Evolutionary conservation across 2,113 vertebrate species (phyloP).

Genomic region (Dryoscopus gambensis): DNA sequence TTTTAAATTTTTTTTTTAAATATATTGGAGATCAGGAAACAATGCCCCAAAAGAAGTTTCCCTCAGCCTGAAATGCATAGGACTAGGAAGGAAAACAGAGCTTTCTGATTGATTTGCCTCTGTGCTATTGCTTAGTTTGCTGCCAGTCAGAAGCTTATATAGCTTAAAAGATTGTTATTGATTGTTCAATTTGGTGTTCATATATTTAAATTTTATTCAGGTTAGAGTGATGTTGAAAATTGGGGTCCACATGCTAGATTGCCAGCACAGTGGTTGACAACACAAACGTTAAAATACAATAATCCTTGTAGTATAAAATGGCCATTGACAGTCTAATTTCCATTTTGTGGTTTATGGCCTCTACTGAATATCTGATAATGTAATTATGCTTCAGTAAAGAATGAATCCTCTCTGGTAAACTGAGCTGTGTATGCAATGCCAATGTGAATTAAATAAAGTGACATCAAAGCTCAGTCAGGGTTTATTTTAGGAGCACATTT

Average conservation of each 20-base stretch:
- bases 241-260: constrained; percentile 49
- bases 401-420: constrained; percentile 69
- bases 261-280: constrained; percentile 51
- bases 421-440: constrained; percentile 64
- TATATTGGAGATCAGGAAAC: constrained; percentile 2
- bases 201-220: constrained; percentile 73
- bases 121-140: constrained; percentile 25
- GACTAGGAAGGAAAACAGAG: constrained; percentile 12
- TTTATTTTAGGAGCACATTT: constrained; percentile 63
- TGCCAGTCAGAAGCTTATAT: constrained; percentile 48
- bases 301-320: constrained; percentile 67
- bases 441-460: constrained; percentile 70
- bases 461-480: constrained; percentile 55
- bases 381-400: constrained; percentile 70
- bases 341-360: constrained; percentile 73
- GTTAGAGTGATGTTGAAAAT: constrained; percentile 67
- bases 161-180: constrained; percentile 61
- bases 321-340: constrained; percentile 67
- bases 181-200: constrained; percentile 60
- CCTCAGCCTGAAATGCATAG: not conserved
- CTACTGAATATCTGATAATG: constrained; percentile 75
- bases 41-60: constrained; percentile 5
- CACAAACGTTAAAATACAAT: constrained; percentile 67
- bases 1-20: not conserved
- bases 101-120: constrained; percentile 43